These are phyloP conservation scores for Diaprepes abbreviatus DNA, from an alignment of 2,888 invertebrate species.

Conservation along the genomic window DNA sequence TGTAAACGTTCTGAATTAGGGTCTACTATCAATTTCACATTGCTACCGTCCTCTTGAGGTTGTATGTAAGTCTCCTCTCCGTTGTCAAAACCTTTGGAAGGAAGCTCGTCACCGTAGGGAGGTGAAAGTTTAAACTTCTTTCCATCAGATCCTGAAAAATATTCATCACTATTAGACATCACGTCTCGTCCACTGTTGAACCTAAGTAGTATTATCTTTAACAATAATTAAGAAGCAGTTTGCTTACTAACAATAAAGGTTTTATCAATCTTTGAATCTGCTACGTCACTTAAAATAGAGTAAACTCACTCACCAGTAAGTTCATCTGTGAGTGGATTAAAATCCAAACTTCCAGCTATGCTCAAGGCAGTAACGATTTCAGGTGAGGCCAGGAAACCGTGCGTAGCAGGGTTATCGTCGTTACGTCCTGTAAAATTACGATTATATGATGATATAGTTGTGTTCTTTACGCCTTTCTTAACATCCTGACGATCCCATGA, in stretches of 20 bases:
- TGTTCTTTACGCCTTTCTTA: constrained; percentile 99
- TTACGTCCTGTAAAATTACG: constrained; percentile 98
- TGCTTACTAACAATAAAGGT: too few species aligned
- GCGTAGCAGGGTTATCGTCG: constrained; percentile 98
- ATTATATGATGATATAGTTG: constrained; percentile 99
- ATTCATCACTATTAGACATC: neutral
- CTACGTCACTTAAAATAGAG: too few species aligned
- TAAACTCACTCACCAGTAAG: constrained; percentile 85
- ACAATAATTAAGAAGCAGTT: too few species aligned
- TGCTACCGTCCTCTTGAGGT: constrained; percentile 83
- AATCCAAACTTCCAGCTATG: constrained; percentile 88
- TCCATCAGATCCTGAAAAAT: constrained; percentile 73
- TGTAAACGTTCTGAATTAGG: constrained; percentile 93
- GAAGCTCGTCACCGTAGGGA: constrained; percentile 93
- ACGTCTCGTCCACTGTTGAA: too few species aligned
- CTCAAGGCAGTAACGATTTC: constrained; percentile 97
- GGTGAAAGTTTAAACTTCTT: constrained; percentile 90
- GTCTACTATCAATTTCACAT: constrained; percentile 82
- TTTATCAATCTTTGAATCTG: too few species aligned
- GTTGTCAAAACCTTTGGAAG: constrained; percentile 94
- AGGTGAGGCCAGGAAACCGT: constrained; percentile 97
- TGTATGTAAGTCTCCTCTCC: constrained; percentile 96
- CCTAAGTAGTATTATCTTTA: too few species aligned
- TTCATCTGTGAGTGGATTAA: constrained; percentile 92
- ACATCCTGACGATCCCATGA: constrained; percentile 99